A percentile compares a stretch with the other conserved stretches of the same genome.
These are phyloP conservation scores for Acanthiza pusilla DNA, from an alignment of 2,797 vertebrate species.

Conservation along the genomic window DNA sequence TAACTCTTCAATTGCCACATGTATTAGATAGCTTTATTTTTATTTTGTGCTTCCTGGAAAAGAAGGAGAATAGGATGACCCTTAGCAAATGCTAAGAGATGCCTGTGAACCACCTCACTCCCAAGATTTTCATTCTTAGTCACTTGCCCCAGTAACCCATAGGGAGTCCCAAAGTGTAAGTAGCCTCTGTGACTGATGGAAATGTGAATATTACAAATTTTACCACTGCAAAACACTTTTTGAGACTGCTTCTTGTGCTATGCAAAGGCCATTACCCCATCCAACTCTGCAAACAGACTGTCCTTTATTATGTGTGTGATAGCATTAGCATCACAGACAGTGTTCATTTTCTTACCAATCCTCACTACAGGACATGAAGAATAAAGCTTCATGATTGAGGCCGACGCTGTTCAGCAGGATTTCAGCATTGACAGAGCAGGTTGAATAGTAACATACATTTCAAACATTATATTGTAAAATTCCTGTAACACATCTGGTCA, in stretches of 20 bases:
- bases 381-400: conserved; percentile 13
- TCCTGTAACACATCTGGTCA: conserved; percentile 54
- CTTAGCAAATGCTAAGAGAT: neutral
- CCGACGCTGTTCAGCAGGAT: neutral
- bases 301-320: conserved; percentile 12
- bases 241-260: neutral
- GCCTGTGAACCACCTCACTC: neutral
- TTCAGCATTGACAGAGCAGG: neutral
- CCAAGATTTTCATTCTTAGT: neutral
- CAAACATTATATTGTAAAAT: conserved; percentile 48
- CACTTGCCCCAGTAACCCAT: neutral
- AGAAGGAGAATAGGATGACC: neutral
- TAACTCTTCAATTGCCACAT: neutral
- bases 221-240: neutral
- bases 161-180: neutral
- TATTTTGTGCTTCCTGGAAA: neutral
- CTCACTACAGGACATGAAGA: conserved; percentile 2
- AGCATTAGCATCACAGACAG: conserved; percentile 31
- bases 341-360: conserved; percentile 25
- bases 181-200: neutral
- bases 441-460: conserved; percentile 8
- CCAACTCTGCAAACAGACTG: neutral
- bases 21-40: neutral
- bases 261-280: conserved; percentile 3
- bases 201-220: neutral